Percentiles rank a stretch among this genome's conserved stretches.
These are phyloP conservation scores for Cydia pomonella DNA, from an alignment of 1,140 invertebrate species.

Conservation along the genomic window DNA sequence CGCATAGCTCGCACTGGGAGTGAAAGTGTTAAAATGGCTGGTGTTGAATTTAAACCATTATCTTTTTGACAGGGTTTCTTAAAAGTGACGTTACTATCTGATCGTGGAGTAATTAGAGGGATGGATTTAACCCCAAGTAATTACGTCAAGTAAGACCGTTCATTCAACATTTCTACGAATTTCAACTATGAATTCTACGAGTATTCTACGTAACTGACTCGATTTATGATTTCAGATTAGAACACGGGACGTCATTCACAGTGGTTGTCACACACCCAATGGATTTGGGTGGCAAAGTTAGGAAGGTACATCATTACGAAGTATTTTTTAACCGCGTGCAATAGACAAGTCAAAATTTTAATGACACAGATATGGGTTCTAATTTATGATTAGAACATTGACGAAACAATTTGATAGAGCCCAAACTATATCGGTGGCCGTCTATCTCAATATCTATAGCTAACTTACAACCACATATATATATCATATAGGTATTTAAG, in stretches of 20 bases:
- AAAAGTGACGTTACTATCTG: constrained; percentile 88
- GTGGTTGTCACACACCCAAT: constrained; percentile 88
- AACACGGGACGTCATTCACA: constrained; percentile 87
- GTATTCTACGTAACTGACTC: constrained; percentile 16
- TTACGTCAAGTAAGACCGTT: constrained; percentile 72
- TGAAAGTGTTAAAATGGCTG: too few species aligned
- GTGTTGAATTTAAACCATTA: constrained; percentile 12
- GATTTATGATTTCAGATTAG: constrained; percentile 82
- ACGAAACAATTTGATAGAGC: too few species aligned
- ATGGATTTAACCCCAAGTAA: constrained; percentile 88
- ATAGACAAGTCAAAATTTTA: too few species aligned
- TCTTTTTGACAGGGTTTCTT: constrained; percentile 84
- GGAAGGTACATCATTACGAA: constrained; percentile 79
- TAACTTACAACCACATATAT: too few species aligned
- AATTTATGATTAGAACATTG: too few species aligned
- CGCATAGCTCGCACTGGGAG: too few species aligned
- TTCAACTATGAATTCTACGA: too few species aligned
- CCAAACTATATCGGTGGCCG: too few species aligned
- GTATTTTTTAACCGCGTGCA: constrained; percentile 6
- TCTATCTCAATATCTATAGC: too few species aligned
- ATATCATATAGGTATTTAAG: too few species aligned
- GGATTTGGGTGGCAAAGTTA: constrained; percentile 86
- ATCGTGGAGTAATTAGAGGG: constrained; percentile 86
- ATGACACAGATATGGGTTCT: too few species aligned
- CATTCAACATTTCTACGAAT: neutral